Base-by-base conservation (phyloP, 2,797 vertebrate genomes). In the Ctenochaetus hawaiiensis region DNA sequence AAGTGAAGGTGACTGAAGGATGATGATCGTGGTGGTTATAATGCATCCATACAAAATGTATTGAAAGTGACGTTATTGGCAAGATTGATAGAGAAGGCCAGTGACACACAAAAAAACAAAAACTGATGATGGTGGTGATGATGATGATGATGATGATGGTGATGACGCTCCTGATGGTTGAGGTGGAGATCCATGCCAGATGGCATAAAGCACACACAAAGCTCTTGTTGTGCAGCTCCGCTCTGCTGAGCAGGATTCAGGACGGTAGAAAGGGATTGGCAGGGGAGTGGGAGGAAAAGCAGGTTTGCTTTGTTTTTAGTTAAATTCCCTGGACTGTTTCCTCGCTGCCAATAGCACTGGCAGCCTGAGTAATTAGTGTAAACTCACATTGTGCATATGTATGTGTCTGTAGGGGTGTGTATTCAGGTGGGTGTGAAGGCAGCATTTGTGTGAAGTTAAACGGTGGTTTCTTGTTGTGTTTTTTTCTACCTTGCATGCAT, bases 291-390 rank as follows among this genome's bases (percentile, higher is more conserved):
- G 66, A 85, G 65, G 67, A 72, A 77, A 86, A 75, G 67, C 78
- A 84, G 78, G 80, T 89, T 86, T 72, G 68, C 82, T 91, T 93
- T 91, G 85, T 90, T 90, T 90, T 72, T 37, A 81, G 71, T 84
- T 78, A 74, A 89, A 91, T 78, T 92, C 91, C 85, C 90, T 54
- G 68, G 84, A 86, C 79, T 83, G 84, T 61, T 67, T 81, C 63
- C 69, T 86, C n/a, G 0, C 77, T 90, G 90, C 89, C 90, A 91
- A 75, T 61, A 84, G 67, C 73, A 45, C 61, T 74, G 77, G 84
- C 80, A 81, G 79, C 37, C 72, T 66, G 72, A 73, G 78, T 82
- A 89, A 91, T 88, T 88, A 87, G 78, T 64, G 60, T 76, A 80
- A 84, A 80, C 75, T 82, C 72, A 39, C 80, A 65, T 66, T 79